phyloP scores from a whole-genome alignment of 1,140 invertebrate species.

The Sitobion miscanthi region DNA sequence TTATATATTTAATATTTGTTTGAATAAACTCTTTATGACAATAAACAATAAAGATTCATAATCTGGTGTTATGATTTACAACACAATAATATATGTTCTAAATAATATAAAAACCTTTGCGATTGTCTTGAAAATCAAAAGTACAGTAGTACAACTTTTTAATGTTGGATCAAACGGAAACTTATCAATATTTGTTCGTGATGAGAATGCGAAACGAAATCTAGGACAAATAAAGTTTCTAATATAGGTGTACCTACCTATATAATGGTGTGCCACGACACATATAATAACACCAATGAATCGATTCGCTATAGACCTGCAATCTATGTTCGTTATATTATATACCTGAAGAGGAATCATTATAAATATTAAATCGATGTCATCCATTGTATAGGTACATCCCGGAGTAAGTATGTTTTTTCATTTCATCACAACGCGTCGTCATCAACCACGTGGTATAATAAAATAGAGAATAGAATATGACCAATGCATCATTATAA shows the following conservation, averaged over 20 bases:
- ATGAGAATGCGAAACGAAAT: neutral
- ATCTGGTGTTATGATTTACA: too few relatives aligned
- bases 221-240: conserved; percentile 26
- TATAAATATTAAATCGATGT: neutral
- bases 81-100: too few relatives aligned
- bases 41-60: neutral
- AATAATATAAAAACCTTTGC: neutral
- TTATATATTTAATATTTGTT: neutral
- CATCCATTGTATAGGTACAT: neutral
- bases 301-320: neutral
- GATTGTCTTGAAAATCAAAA: neutral
- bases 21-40: neutral
- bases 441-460: neutral
- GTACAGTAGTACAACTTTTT: neutral
- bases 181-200: neutral
- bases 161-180: neutral
- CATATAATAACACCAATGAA: neutral
- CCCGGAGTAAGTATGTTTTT: neutral
- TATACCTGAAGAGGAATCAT: neutral
- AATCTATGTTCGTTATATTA: neutral
- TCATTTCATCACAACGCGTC: neutral
- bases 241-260: neutral
- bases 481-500: neutral
- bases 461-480: neutral
- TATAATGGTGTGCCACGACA: neutral